These are phyloP conservation scores for Ormyrus labotus DNA, from an alignment of 2,888 invertebrate genomes.

Conservation along the genomic window DNA sequence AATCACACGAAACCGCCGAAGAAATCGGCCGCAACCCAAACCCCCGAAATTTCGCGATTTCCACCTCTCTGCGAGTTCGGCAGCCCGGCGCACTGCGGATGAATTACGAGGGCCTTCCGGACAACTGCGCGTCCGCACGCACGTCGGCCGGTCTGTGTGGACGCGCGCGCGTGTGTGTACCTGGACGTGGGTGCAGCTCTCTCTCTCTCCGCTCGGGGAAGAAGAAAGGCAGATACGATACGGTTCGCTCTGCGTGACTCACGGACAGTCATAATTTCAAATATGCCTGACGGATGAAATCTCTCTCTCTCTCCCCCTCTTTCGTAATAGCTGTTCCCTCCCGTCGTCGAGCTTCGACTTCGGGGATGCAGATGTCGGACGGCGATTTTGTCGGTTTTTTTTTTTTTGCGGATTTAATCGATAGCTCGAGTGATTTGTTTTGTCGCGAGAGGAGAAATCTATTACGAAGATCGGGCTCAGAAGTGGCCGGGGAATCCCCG, in stretches of 20 bases:
- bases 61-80: too few relatives aligned
- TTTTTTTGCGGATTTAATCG: too few relatives aligned
- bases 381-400: too few relatives aligned
- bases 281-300: constrained; percentile 24
- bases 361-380: background rate
- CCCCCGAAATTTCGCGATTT: too few relatives aligned
- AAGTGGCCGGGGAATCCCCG: too few relatives aligned
- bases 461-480: too few relatives aligned
- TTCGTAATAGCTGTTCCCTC: background rate
- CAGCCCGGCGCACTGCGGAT: constrained; percentile 41
- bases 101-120: constrained; percentile 61
- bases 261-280: constrained; percentile 56
- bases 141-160: constrained; percentile 46
- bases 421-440: too few relatives aligned
- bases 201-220: constrained; percentile 15
- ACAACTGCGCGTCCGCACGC: constrained; percentile 60
- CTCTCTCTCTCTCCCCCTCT: constrained; percentile 11
- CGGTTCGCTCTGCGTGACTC: constrained; percentile 63
- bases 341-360: too few relatives aligned
- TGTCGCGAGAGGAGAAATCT: too few relatives aligned
- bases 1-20: too few relatives aligned
- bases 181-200: constrained; percentile 52
- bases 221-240: constrained; percentile 48
- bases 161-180: constrained; percentile 2
- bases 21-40: too few relatives aligned